Evolutionary conservation across 2,113 vertebrate species (phyloP), one percentile per base, ranked within the genome.

Genomic region (Sphaerodactylus townsendi): DNA sequence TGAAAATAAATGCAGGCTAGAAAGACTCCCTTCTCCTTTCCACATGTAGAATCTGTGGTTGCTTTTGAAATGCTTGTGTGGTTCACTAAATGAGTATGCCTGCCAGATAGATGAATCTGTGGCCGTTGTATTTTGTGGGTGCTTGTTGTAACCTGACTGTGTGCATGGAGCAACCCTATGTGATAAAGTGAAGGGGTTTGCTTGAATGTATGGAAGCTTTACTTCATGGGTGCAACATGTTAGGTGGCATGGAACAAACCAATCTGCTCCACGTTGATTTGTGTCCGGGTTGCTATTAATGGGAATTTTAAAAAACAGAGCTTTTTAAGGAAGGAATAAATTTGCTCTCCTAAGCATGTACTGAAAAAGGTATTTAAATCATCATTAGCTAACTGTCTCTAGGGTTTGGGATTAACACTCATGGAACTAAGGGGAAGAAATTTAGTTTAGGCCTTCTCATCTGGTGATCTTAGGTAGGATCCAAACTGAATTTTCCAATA

Each of bases 251-350:
- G 87, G 89, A 91, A 66, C 76, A 88, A 77, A 82, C 59, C 1
- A 1, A 5, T 79, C 74, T 71, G 13, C 69, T 78, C 78, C 2
- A 33, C 74, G 78, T 72, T 90, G 50, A 79, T 87, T 87, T 90
- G 81, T 89, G 75, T 39, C 71, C 1, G 0, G 82, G 81, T 81
- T 79, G 65, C 81, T 79, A 87, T 85, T 85, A 89, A 84, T 92
- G 72, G 83, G 79, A 89, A 91, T 17, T 75, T 44, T 88, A 83
- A 71, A 78, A 90, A 79, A 89, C 1, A 69, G 70, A 76, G 21
- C 64, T 44, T 23, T 30, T 85, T 88, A 72, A n/a, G 35, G 28
- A 10, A 73, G 68, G 82, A 46, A 87, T 90, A 80, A 90, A 90
- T 90, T 79, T 89, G 46, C 17, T 23, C 2, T 77, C 88, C 79